Conservation (phyloP, 2,113 vertebrate species). For the Tylochromis polylepis region DNA sequence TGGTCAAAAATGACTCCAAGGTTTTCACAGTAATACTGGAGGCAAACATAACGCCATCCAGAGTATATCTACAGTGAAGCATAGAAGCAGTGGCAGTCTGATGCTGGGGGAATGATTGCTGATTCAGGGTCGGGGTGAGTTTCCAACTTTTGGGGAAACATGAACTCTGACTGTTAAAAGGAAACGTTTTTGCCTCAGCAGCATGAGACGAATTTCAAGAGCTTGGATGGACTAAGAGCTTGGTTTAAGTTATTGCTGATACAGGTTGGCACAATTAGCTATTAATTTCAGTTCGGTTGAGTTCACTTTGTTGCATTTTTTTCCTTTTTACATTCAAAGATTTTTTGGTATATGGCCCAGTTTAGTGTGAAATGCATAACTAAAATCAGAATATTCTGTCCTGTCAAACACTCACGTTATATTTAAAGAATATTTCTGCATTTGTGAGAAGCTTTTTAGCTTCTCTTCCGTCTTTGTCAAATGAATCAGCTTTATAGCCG, state of each 20-base stretch:
- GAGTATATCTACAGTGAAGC: background rate
- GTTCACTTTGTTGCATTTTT: background rate
- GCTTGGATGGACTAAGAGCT: background rate
- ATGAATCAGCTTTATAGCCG: background rate
- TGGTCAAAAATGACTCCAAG: background rate
- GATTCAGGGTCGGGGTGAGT: background rate
- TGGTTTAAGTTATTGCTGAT: background rate
- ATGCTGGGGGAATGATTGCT: background rate
- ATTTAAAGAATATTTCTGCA: background rate
- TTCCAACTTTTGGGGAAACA: background rate
- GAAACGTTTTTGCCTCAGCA: background rate
- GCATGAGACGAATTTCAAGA: accelerated
- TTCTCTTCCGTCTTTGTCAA: background rate
- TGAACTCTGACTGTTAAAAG: background rate
- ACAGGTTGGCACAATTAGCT: background rate
- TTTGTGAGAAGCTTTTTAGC: background rate
- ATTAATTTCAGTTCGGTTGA: accelerated
- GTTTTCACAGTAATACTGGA: background rate
- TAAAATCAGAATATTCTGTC: background rate
- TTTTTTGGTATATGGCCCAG: background rate
- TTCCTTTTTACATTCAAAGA: background rate
- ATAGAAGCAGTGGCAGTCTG: background rate
- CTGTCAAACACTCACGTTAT: background rate
- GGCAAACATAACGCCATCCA: background rate
- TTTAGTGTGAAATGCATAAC: background rate